Evolutionary conservation across 2,888 invertebrate genomes (phyloP), one percentile per base, ranked within the genome.

Genomic region (Ctenicera cuprea): DNA sequence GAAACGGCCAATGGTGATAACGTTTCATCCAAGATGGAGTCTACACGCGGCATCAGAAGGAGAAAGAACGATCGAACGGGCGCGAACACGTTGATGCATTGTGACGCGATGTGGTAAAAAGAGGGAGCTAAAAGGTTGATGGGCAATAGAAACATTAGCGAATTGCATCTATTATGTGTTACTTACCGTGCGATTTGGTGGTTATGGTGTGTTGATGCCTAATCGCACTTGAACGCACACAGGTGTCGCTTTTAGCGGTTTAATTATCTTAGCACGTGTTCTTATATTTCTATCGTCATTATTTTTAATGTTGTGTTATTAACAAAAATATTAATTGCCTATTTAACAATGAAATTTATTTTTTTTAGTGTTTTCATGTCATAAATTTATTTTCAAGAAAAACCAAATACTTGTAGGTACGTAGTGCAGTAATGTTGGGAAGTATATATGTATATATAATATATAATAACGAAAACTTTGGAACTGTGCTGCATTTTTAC

Each of bases 21-120:
- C 70, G 74, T 67, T 68, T 74, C 65, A 73, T 76, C 80, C 80
- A 80, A 80, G 76, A 80, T 80, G 80, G 80, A 75, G 75, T 71
- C 71, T 50, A 45, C 48, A 18, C 22, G 59, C 11, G 48, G n/a
- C 30, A 33, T 30, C 41, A 67, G 68, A 54, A 22, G 43, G 45
- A 73, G 63, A 69, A 63, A 63, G 68, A 73, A 41, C 20, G 54
- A 73, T 8, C 43, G 67, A 57, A 22, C n/a, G 33, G 33, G 33
- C 43, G 33, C 43, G 52, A 54, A 57, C 54, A 61, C 61, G 43
- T 64, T 66, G 70, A 63, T 74, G 65, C 59, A 65, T 70, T 70
- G 65, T 74, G 59, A 64, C 57, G 73, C 41, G 69, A 16, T 65
- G 69, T 62, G 69, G 64, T 66, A 43, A 69, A 69, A 74, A 74